Evolutionary conservation across 2,113 vertebrate genomes (phyloP).

Genomic region (Coptodon rendalli): DNA sequence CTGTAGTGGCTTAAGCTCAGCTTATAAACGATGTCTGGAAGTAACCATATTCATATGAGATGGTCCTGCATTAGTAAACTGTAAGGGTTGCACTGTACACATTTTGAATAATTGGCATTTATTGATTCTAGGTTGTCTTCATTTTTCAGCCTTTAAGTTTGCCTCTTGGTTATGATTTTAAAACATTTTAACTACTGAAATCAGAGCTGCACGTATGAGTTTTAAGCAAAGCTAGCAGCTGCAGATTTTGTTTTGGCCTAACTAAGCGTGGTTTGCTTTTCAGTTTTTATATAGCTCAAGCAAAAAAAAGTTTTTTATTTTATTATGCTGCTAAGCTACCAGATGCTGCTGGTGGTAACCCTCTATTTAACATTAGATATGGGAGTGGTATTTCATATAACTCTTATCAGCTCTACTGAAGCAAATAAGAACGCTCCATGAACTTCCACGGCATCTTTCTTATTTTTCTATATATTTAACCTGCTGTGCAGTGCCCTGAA

Average conservation of each 20-base stretch:
- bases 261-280: neutral
- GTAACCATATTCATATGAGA: neutral
- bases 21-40: neutral
- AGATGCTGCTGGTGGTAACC: neutral
- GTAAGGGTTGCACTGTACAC: neutral
- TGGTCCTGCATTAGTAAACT: neutral
- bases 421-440: neutral
- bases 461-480: neutral
- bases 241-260: neutral
- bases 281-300: neutral
- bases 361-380: neutral
- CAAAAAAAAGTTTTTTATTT: neutral
- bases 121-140: neutral
- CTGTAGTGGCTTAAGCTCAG: neutral
- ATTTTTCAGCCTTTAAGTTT: neutral
- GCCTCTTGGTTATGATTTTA: neutral
- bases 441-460: neutral
- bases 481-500: neutral
- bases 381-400: neutral
- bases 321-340: neutral
- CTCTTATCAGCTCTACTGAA: neutral
- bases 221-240: neutral
- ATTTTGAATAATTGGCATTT: neutral
- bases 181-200: neutral
- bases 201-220: neutral